Conservation (phyloP, 2,113 vertebrate species). For the Notarius quadriscutis region DNA sequence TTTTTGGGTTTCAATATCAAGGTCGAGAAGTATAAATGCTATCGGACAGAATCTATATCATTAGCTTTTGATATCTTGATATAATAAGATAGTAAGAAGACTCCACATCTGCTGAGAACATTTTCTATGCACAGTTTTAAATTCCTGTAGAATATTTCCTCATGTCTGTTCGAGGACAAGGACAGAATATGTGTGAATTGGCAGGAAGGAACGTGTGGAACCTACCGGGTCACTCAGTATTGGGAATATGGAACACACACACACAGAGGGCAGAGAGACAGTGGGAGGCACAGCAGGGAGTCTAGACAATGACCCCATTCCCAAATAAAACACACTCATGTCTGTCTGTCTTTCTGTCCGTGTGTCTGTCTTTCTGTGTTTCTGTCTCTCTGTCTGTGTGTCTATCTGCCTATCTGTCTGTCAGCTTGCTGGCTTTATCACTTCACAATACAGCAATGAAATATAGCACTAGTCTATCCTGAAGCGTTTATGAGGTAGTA, state of each 20-base stretch:
- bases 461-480: not conserved
- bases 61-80: not conserved
- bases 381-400: not conserved
- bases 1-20: not conserved
- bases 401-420: not conserved
- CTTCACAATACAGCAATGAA: not conserved
- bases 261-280: constrained; percentile 56
- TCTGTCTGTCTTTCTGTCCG: not conserved
- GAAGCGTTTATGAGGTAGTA: not conserved
- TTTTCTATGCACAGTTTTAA: not conserved
- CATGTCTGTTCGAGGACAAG: not conserved
- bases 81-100: not conserved
- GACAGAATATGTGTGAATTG: not conserved
- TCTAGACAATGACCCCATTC: constrained; percentile 66
- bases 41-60: not conserved
- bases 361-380: not conserved
- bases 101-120: not conserved
- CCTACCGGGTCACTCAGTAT: not conserved
- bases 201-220: not conserved
- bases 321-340: not conserved
- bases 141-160: not conserved
- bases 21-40: not conserved
- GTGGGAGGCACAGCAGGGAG: constrained; percentile 60
- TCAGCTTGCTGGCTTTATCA: not conserved
- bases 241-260: not conserved